Evolutionary conservation across 2,888 invertebrate species (phyloP).

Genomic region (Nomada fabriciana): DNA sequence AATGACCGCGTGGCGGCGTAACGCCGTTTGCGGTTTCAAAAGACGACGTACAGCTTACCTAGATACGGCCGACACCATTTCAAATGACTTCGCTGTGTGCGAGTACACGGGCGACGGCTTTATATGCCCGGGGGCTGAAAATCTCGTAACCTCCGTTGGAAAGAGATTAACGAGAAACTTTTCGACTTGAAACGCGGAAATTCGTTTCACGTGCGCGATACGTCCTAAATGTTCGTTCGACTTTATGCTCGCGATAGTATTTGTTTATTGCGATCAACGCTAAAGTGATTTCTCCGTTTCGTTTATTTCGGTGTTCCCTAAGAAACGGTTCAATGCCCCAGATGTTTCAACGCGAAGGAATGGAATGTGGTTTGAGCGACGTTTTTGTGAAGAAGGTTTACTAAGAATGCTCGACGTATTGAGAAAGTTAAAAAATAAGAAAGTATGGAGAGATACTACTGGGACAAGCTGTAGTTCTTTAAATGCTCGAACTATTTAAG

Average conservation of each 20-base stretch:
- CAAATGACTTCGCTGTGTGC: conserved; percentile 38
- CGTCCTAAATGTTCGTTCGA: not conserved
- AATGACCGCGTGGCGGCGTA: conserved; percentile 26
- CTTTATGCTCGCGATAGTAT: not conserved
- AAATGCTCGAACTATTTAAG: too few species aligned
- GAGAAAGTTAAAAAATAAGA: too few species aligned
- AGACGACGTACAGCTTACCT: conserved; percentile 30
- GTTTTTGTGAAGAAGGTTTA: too few species aligned
- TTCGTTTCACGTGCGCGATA: not conserved
- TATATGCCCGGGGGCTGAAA: not conserved
- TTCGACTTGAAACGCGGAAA: not conserved
- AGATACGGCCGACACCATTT: conserved; percentile 26
- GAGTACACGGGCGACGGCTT: not conserved
- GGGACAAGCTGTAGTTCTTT: too few species aligned
- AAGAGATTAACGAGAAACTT: conserved; percentile 29
- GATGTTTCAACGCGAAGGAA: too few species aligned
- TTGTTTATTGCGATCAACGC: not conserved
- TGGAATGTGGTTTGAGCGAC: too few species aligned
- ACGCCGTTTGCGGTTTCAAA: conserved; percentile 26
- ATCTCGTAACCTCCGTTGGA: conserved; percentile 20
- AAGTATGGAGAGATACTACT: too few species aligned
- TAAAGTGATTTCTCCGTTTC: too few species aligned
- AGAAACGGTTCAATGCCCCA: too few species aligned
- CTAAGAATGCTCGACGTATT: too few species aligned
- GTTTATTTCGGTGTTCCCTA: too few species aligned